Percentiles rank a stretch among this genome's conserved stretches.
phyloP scores from a whole-genome alignment of 1,140 invertebrate species.

The Cotesia typhae region DNA sequence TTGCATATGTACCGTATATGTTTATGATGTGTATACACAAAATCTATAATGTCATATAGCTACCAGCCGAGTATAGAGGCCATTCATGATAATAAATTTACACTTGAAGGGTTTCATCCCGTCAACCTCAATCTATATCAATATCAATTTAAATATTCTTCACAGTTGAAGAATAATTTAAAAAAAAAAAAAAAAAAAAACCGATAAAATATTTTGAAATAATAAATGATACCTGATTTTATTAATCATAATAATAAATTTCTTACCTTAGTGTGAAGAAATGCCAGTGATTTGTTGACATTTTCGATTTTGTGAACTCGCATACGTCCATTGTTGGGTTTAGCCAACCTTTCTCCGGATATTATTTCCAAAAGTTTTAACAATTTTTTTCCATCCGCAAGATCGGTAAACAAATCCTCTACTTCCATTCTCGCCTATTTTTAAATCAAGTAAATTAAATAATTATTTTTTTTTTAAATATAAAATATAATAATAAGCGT shows the following conservation, averaged over 20 bases:
- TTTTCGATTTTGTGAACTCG: constrained; percentile 99
- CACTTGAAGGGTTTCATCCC: constrained; percentile 36
- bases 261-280: constrained; percentile 94
- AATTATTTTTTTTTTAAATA: neutral
- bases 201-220: neutral
- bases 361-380: constrained; percentile 98
- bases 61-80: constrained; percentile 41
- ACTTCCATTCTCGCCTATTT: constrained; percentile 91
- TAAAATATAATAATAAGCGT: constrained; percentile 42
- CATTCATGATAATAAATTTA: constrained; percentile 41
- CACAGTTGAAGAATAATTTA: neutral
- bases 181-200: neutral
- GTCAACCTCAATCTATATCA: neutral
- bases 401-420: constrained; percentile 95
- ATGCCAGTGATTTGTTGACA: constrained; percentile 97
- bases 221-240: neutral
- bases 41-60: constrained; percentile 55
- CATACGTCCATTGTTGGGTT: constrained; percentile 97
- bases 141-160: neutral
- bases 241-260: neutral
- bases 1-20: constrained; percentile 19
- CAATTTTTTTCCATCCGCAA: constrained; percentile 94
- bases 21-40: constrained; percentile 39
- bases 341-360: constrained; percentile 95
- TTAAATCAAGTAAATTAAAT: constrained; percentile 14